Percentiles rank a stretch among this genome's conserved stretches.
Conservation (phyloP, 2,113 vertebrate species). For the Nettapus auritus region DNA sequence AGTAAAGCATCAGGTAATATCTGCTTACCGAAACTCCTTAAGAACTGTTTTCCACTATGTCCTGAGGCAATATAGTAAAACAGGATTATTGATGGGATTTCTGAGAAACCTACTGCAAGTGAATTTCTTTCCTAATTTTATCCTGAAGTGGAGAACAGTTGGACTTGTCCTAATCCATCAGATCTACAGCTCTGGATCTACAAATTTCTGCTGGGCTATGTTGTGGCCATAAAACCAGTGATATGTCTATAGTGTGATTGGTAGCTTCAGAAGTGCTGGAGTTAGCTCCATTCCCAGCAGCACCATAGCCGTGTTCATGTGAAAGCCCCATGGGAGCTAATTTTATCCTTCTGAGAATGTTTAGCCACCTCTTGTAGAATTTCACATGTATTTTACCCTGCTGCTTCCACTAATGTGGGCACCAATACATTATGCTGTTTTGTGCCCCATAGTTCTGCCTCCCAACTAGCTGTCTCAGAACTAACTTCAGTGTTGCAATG, state of each 20-base stretch:
- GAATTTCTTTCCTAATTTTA: conserved; percentile 21
- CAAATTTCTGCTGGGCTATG: background rate
- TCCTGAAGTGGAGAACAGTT: background rate
- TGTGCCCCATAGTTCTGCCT: background rate
- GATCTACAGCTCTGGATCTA: background rate
- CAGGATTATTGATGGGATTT: conserved; percentile 2
- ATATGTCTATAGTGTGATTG: background rate
- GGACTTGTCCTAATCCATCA: background rate
- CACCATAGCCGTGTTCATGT: background rate
- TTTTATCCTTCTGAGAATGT: conserved; percentile 6
- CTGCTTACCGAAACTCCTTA: accelerated
- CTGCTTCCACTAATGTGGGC: background rate
- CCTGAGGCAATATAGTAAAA: background rate
- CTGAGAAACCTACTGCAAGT: conserved; percentile 11
- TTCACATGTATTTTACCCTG: background rate
- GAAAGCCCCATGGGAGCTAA: background rate
- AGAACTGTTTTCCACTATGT: background rate
- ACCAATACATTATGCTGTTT: background rate
- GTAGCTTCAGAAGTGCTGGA: background rate
- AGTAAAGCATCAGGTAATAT: background rate
- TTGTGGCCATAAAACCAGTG: background rate
- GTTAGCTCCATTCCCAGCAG: background rate
- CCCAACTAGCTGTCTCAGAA: background rate
- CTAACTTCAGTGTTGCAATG: background rate
- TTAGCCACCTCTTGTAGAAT: background rate